Percentiles rank a stretch among this genome's conserved stretches.
Conservation (phyloP, 2,797 vertebrate genomes). For the Neosilurus mollespiculum region DNA sequence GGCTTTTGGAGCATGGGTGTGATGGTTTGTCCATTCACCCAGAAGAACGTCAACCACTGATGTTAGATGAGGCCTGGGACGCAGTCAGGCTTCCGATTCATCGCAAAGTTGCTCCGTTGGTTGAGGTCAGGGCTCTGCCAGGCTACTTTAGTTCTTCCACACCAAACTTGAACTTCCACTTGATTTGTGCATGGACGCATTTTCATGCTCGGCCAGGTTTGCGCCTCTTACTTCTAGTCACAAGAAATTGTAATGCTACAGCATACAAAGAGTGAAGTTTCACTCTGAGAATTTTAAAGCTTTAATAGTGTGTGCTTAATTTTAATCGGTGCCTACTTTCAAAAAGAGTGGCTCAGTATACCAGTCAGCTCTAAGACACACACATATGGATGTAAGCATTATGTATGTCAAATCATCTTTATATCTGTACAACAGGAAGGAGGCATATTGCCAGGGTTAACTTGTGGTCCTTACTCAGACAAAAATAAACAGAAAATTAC, state of each 20-base stretch:
- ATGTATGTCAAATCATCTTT: background rate
- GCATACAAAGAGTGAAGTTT: background rate
- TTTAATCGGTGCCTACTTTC: background rate
- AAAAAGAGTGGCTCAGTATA: background rate
- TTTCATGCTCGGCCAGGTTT: background rate
- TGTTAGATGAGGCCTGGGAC: too few species aligned
- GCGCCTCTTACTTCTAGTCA: too few species aligned
- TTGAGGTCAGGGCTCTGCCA: too few species aligned
- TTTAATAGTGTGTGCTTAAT: background rate
- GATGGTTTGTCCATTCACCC: too few species aligned
- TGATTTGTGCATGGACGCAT: background rate
- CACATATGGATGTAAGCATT: background rate
- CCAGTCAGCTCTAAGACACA: background rate
- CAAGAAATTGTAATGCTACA: too few species aligned
- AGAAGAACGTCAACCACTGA: too few species aligned
- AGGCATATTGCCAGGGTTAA: background rate
- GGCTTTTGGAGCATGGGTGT: background rate
- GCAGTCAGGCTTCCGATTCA: too few species aligned
- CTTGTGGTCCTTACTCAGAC: background rate
- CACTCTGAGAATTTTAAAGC: background rate
- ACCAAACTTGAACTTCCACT: too few species aligned
- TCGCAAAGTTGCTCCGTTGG: too few species aligned
- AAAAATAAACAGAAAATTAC: background rate
- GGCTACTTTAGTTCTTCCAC: too few species aligned
- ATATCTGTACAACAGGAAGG: background rate